Evolutionary conservation across 2,888 invertebrate species (phyloP).

Genomic region (Carpatolechia fugitivella): DNA sequence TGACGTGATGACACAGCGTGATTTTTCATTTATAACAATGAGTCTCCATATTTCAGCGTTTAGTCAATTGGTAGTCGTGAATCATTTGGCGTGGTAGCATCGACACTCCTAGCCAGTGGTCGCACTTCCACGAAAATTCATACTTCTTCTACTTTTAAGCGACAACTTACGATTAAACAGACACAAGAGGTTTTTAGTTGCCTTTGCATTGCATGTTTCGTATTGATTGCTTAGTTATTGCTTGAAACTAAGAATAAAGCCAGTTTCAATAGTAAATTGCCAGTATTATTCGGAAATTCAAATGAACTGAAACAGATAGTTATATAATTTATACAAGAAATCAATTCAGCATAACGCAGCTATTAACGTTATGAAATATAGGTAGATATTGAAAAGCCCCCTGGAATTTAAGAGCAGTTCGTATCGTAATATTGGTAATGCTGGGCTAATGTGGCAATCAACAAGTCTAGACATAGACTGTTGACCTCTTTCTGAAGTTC

Average conservation of each 20-base stretch:
- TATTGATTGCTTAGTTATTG: neutral
- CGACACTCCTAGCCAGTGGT: slow-evolving; percentile 33
- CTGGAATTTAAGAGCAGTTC: neutral
- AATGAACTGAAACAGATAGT: no score
- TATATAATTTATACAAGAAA: no score
- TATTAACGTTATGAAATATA: no score
- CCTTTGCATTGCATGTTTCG: neutral
- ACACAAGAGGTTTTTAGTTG: no score
- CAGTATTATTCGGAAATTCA: no score
- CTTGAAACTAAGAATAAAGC: no score
- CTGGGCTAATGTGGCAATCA: slow-evolving; percentile 34
- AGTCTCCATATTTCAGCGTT: neutral
- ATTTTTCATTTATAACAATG: neutral
- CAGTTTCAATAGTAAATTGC: no score
- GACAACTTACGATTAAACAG: neutral
- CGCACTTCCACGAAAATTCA: slow-evolving; percentile 36
- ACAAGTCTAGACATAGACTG: slow-evolving; percentile 58
- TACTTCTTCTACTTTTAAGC: neutral
- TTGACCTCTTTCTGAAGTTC: slow-evolving; percentile 43
- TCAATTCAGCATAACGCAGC: no score
- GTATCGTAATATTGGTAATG: neutral
- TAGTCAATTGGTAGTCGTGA: neutral
- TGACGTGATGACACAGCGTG: neutral
- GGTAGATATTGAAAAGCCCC: no score
- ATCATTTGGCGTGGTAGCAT: slow-evolving; percentile 21